Evolutionary conservation across 2,113 vertebrate genomes (phyloP), one percentile per base, ranked within the genome.

Genomic region (Brienomyrus brachyistius): DNA sequence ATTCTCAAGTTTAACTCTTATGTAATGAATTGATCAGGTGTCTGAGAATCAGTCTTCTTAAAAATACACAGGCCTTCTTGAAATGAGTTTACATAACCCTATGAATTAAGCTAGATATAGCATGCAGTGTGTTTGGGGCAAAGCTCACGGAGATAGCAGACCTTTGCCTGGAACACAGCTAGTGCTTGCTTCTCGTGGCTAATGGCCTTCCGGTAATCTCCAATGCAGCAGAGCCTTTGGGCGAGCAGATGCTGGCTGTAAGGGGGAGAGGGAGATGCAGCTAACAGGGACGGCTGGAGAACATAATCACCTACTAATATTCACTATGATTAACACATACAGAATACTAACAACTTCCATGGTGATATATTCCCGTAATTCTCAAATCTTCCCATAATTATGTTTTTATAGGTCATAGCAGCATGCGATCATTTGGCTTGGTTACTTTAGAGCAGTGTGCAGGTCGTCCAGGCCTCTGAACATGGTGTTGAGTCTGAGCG

Each of bases 161-260:
- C 97, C 95, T 95, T 88, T 56, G 90, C 90, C 77, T 95, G 95
- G 90, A 96, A 97, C 62, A 95, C 94, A 89, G 92, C 86, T 40
- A 95, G 94, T 17, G 96, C 95, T 50, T 96, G 95, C 87, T 95
- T 97, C 91, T 97, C 96, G 40, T 96, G 95, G 54, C 91, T 94
- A 95, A 97, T 96, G 19, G 95, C 96, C 90, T 91, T 90, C 91
- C 97, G 92, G 93, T 96, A 97, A 91, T 97, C 96, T 35, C 95
- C 96, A 47, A 94, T 93, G 43, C 92, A 94, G 92, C 96, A 96
- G 92, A 95, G 93, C 90, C 94, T 94, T 93, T 96, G 95, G 54
- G 97, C 95, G 93, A 97, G 88, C 88, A 97, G 91, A 90, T 97
- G 96, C 77, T 96, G 95, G 91, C 97, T 97, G 91, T 56, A 27